Percentiles rank a stretch among this genome's conserved stretches.
These are phyloP conservation scores for Enhydra lutris DNA, from an alignment of 2,113 vertebrate genomes.

Conservation along the genomic window DNA sequence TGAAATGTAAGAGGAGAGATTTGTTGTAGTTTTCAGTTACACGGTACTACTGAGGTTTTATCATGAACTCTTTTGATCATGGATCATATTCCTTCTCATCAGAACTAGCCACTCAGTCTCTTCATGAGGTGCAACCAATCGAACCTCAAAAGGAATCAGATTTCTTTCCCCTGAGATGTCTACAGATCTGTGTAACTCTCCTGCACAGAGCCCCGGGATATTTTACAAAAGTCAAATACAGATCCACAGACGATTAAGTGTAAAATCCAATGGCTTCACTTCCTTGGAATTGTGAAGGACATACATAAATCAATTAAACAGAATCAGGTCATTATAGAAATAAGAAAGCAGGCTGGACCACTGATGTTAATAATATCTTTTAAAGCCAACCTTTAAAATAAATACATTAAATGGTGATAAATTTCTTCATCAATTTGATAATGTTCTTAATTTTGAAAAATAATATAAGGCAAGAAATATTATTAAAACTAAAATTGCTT, in stretches of 20 bases:
- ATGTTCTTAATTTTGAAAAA: background rate
- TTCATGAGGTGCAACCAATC: background rate
- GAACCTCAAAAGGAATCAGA: background rate
- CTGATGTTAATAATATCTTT: background rate
- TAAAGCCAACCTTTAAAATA: background rate
- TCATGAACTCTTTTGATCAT: background rate
- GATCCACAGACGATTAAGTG: background rate
- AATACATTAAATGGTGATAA: background rate
- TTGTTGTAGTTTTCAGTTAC: background rate
- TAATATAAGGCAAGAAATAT: background rate
- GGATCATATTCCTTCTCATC: background rate
- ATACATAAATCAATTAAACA: background rate
- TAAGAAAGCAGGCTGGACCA: background rate
- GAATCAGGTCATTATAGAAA: background rate
- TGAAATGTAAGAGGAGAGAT: background rate
- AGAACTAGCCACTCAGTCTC: background rate
- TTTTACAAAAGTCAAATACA: background rate
- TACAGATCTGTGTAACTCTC: background rate
- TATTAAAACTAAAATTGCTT: background rate
- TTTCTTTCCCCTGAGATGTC: background rate
- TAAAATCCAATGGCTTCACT: background rate
- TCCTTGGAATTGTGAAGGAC: background rate
- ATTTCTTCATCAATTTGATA: background rate
- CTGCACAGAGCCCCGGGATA: background rate
- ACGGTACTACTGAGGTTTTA: background rate